Conservation (phyloP, 2,888 invertebrate genomes). For the Machimus atricapillus region DNA sequence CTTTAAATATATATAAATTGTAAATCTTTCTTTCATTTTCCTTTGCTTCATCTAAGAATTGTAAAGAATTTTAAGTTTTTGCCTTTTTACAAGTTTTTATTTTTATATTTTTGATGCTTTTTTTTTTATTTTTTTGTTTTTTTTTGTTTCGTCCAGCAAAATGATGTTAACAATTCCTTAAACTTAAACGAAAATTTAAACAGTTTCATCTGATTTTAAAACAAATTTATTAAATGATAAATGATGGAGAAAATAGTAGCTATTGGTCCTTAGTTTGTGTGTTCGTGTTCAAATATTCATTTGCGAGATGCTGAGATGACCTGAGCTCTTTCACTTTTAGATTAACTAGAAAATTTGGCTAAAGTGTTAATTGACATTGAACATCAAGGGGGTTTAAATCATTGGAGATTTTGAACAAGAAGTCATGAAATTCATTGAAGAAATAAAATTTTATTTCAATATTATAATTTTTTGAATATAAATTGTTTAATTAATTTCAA, state of each 20-base stretch:
- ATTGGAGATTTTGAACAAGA: too few relatives aligned
- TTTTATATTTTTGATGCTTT: background rate
- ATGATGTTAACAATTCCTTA: background rate
- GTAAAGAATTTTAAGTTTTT: constrained; percentile 16
- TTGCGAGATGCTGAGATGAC: background rate
- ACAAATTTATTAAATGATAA: background rate
- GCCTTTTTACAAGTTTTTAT: constrained; percentile 18
- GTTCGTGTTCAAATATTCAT: background rate
- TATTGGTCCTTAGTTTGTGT: background rate
- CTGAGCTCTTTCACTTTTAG: background rate
- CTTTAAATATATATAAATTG: constrained; percentile 40
- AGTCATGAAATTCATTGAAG: background rate
- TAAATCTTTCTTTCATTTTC: constrained; percentile 28
- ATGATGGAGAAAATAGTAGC: background rate
- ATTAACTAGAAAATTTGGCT: background rate
- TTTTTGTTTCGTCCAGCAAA: background rate
- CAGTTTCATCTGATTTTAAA: background rate
- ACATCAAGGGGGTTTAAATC: background rate
- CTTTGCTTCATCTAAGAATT: constrained; percentile 29
- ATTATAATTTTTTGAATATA: too few relatives aligned
- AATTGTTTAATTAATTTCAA: too few relatives aligned
- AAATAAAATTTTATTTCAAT: too few relatives aligned
- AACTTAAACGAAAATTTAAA: background rate
- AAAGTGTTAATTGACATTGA: background rate
- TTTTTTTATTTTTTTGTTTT: background rate